A percentile compares a stretch with the other conserved stretches of the same genome.
Conservation (phyloP, 2,797 vertebrate genomes). For the Eulemur mongoz region DNA sequence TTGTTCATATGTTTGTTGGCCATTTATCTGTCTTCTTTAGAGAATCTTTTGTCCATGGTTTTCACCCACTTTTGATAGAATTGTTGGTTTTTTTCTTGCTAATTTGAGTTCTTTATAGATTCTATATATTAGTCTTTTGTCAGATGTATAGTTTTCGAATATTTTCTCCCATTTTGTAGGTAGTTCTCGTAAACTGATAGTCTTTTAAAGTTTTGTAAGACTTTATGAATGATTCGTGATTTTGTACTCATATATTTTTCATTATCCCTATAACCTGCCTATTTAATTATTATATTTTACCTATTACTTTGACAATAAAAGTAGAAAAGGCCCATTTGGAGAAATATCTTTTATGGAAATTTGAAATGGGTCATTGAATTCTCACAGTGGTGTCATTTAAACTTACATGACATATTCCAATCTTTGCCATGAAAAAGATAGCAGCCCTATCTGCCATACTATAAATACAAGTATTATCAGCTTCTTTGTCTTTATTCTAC, state of each 20-base stretch:
- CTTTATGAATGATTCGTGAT: neutral
- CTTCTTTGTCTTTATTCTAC: neutral
- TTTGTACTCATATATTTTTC: conserved; percentile 6
- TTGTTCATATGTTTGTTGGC: too few species aligned
- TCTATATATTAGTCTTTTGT: too few species aligned
- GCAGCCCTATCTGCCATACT: neutral
- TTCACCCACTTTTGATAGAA: too few species aligned
- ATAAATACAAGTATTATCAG: neutral
- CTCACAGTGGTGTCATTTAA: neutral
- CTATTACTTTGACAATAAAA: neutral
- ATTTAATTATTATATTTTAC: neutral
- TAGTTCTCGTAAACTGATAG: neutral
- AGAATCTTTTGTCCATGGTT: too few species aligned
- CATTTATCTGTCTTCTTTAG: too few species aligned
- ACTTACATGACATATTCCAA: neutral
- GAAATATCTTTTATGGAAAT: neutral
- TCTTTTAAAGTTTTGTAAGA: neutral
- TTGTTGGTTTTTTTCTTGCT: too few species aligned
- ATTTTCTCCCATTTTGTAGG: too few species aligned
- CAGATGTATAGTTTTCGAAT: too few species aligned
- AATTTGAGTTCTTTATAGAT: too few species aligned
- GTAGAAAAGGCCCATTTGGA: neutral
- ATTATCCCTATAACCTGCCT: neutral
- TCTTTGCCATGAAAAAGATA: neutral
- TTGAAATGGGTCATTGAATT: neutral